Conservation (phyloP, 2,113 vertebrate genomes). For the Tetraodon nigroviridis region DNA sequence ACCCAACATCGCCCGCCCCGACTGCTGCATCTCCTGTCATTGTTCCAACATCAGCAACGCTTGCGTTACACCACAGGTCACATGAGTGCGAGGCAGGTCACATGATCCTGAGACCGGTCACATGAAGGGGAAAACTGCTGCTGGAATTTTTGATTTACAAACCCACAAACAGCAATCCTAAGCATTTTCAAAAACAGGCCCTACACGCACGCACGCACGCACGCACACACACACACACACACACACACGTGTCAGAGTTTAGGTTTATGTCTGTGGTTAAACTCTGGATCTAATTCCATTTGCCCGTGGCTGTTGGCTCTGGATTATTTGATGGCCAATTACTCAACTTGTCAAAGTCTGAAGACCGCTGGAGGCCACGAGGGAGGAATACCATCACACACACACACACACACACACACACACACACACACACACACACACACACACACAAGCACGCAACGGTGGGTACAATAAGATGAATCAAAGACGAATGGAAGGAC, state of each 20-base stretch:
- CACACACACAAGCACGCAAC: constrained; percentile 18
- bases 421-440: constrained; percentile 20
- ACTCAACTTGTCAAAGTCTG: constrained; percentile 59
- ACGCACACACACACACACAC: background rate
- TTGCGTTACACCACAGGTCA: no score
- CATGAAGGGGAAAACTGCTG: no score
- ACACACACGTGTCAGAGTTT: constrained; percentile 25
- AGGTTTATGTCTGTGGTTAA: constrained; percentile 31
- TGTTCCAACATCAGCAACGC: no score
- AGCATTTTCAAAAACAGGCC: background rate
- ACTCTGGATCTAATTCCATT: constrained; percentile 50
- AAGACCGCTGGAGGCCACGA: constrained; percentile 42
- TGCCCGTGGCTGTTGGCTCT: constrained; percentile 36
- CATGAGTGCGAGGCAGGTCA: no score
- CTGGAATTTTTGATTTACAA: no score
- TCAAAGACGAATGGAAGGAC: constrained; percentile 20
- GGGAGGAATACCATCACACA: constrained; percentile 23
- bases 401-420: constrained; percentile 27
- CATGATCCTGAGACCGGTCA: no score
- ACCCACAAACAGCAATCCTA: no score
- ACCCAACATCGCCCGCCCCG: no score
- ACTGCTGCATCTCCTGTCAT: no score
- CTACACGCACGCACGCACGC: background rate
- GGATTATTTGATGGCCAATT: constrained; percentile 69
- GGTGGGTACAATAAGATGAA: background rate